A percentile compares a stretch with the other conserved stretches of the same genome.
phyloP scores from a whole-genome alignment of 2,797 vertebrate species.

The Hippocampus kuda region DNA sequence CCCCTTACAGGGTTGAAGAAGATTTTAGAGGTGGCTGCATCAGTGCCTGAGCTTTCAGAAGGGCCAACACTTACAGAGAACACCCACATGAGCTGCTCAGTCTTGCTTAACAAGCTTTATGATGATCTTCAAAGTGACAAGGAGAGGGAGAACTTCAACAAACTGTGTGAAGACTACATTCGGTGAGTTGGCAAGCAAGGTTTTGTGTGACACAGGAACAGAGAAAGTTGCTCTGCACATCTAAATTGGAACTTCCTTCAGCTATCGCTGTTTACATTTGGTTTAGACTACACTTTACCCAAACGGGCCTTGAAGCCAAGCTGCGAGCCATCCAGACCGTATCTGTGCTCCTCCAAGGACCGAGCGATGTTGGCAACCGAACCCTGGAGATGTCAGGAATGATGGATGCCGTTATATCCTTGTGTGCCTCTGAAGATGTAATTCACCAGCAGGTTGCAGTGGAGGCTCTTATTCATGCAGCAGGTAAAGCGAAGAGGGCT shows the following conservation, averaged over 20 bases:
- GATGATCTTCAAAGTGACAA: slow-evolving; percentile 86
- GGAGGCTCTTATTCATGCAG: slow-evolving; percentile 90
- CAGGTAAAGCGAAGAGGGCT: slow-evolving; percentile 91
- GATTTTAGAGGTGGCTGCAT: slow-evolving; percentile 85
- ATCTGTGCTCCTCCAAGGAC: slow-evolving; percentile 91
- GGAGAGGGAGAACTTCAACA: slow-evolving; percentile 87
- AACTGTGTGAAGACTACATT: slow-evolving; percentile 84
- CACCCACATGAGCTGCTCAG: slow-evolving; percentile 86
- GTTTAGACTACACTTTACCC: slow-evolving; percentile 78
- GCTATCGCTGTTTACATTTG: slow-evolving; percentile 13
- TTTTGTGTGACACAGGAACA: not conserved
- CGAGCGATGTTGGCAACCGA: slow-evolving; percentile 83
- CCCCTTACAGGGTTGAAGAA: slow-evolving; percentile 77
- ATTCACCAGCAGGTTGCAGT: slow-evolving; percentile 89
- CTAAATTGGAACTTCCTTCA: not conserved
- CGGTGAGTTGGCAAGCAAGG: slow-evolving; percentile 64
- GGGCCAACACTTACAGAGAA: slow-evolving; percentile 79
- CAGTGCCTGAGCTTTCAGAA: slow-evolving; percentile 63
- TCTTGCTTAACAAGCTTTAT: slow-evolving; percentile 87
- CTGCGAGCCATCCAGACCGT: slow-evolving; percentile 87
- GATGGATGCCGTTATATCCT: slow-evolving; percentile 83
- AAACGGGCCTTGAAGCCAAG: slow-evolving; percentile 65
- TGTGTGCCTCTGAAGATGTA: slow-evolving; percentile 81
- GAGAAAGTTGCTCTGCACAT: not conserved
- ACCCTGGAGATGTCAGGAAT: slow-evolving; percentile 87